phyloP scores from a whole-genome alignment of 2,113 vertebrate species.

The Galemys pyrenaicus region DNA sequence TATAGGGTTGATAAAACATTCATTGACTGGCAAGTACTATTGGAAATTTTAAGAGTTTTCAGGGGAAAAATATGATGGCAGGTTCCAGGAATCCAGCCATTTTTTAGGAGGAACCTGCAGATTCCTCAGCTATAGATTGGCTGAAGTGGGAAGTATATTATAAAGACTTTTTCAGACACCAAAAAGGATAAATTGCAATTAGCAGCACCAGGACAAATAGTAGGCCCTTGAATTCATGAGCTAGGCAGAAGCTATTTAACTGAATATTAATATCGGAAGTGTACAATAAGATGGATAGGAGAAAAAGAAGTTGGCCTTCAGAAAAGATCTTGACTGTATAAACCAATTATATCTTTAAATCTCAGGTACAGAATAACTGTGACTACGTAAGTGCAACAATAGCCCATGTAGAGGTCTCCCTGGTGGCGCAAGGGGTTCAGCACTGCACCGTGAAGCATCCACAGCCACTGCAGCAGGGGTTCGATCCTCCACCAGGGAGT shows the following conservation, averaged over 20 bases:
- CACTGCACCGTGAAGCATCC: no score
- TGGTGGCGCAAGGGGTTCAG: no score
- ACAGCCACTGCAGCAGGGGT: no score
- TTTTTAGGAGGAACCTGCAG: background rate
- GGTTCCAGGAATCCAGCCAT: background rate
- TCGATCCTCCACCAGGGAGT: no score
- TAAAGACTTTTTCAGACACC: background rate
- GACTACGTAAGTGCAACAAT: background rate
- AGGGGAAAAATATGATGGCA: background rate
- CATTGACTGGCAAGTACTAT: background rate
- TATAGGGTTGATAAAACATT: background rate
- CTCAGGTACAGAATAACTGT: background rate
- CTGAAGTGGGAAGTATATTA: background rate
- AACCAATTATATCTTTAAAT: background rate
- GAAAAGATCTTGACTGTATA: background rate
- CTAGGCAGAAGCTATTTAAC: background rate
- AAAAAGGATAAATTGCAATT: background rate
- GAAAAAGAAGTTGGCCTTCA: background rate
- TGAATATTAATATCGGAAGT: background rate
- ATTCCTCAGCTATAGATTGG: background rate
- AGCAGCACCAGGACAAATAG: background rate
- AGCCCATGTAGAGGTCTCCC: no score
- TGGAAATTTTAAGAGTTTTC: background rate
- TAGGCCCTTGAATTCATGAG: background rate
- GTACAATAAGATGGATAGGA: background rate